Base-by-base conservation (phyloP, 2,113 vertebrate genomes). In the Excalfactoria chinensis region DNA sequence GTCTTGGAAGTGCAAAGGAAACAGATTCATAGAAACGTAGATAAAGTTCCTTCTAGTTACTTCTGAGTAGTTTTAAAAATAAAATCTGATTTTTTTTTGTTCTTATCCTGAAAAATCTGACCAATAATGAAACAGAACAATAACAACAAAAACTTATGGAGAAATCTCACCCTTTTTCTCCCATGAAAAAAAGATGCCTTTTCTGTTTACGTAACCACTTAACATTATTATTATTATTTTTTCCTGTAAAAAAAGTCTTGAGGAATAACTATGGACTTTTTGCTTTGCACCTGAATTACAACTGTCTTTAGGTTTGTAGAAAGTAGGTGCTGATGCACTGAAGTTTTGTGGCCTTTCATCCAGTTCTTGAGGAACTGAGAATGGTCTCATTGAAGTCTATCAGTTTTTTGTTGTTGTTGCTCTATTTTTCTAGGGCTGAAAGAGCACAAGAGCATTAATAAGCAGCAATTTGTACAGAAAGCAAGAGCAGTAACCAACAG, bases 251-350 rank as follows among this genome's bases (percentile, higher is more conserved):
- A 77, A 4, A 9, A 22, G 11, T 6, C 2, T 76, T 43, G 3
- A 40, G 46, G 17, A 58, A 0, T 12, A 63, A 0, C 53, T 49
- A 11, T 0, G 3, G 2, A 8, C 34, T 55, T n/a, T 2, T 19
- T 26, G 5, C 30, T 89, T 90, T 83, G 11, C 5, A 13, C 15
- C 13, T 85, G 30, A 6, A 11, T 64, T 63, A 4, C n/a, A 73
- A 2, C 4, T 60, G 0, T 51, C 8, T 59, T 71, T 19, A 82
- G 4, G 1, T 35, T 60, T 2, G 13, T 60, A 3, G 23, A 0
- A 70, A 72, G 26, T 34, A 68, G 41, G 9, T 2, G 1, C 12
- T 78, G 48, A 6, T n/a, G 68, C 18, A 58, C 0, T 73, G 48
- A 35, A 71, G 13, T 18, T 1, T 0, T 41, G 74, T 62, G 46